Evolutionary conservation across 2,888 invertebrate genomes (phyloP), one percentile per base, ranked within the genome.

Genomic region (Caenorhabditis japonica): DNA sequence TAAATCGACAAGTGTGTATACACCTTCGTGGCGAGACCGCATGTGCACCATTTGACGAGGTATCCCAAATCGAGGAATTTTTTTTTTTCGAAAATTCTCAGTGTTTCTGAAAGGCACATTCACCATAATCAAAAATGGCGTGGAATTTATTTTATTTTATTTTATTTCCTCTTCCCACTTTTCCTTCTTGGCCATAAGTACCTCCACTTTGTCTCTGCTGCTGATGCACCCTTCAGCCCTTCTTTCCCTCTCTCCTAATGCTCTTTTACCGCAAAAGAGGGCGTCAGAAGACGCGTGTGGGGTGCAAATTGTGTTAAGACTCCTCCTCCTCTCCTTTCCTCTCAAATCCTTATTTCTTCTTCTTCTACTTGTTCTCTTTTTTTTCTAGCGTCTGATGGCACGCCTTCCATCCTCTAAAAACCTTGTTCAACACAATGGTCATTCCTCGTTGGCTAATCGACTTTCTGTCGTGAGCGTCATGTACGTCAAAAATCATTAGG

Each of bases 251-350:
- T 39, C 64, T 23, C 55, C 46, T 64, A 55, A 43, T 66, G 56
- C 49, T 56, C 51, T 56, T 49, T 56, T 21, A 19, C 39, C 38
- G 36, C 34, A 36, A 51, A 23, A 30, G 33, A 30, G 19, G 27
- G 55, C 55, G 56, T 55, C 64, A 56, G 49, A 64, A 55, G 64
- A 49, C 46, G 55, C 46, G 34, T n/a, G 59, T 39, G 47, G 53
- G 30, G 30, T 47, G 64, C 66, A 66, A 66, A 66, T 66, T 66
- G 66, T 66, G 56, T 66, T 66, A 66, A 56, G 66, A 64, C 43
- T 62, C 46, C 21, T 39, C 53, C n/a, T 19, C 51, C n/a, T n/a
- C n/a, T n/a, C n/a, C n/a, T n/a, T n/a, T n/a, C n/a, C n/a, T 30
- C 30, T 30, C 7, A 5, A 30, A 30, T 30, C 30, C 30, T 5